phyloP scores from a whole-genome alignment of 2,113 vertebrate species.

The Rhizomys pruinosus region DNA sequence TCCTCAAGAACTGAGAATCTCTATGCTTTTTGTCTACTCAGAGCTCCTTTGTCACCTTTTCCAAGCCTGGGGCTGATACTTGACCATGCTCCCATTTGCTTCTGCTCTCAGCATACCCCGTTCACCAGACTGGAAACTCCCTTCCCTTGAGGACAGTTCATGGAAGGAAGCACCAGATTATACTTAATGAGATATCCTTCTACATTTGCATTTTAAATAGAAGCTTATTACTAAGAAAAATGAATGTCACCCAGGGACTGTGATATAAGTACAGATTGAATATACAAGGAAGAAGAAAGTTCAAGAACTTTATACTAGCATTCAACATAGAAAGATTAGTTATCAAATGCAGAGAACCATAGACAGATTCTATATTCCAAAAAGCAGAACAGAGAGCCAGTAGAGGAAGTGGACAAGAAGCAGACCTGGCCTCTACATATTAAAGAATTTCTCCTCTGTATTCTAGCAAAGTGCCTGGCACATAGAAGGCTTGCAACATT shows the following conservation, averaged over 20 bases:
- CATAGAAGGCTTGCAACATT: not conserved
- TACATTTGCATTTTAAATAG: constrained; percentile 53
- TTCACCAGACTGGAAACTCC: not conserved
- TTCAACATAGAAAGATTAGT: not conserved
- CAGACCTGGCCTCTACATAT: not conserved
- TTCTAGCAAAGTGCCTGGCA: not conserved
- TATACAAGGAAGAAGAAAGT: constrained; percentile 29
- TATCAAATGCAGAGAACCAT: not conserved
- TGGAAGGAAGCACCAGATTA: constrained; percentile 8
- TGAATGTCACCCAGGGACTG: constrained; percentile 35
- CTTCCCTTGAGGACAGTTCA: not conserved
- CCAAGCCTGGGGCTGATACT: not conserved
- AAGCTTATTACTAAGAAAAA: constrained; percentile 41
- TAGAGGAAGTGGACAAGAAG: not conserved
- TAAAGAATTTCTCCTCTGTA: not conserved
- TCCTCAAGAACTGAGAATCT: not conserved
- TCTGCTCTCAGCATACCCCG: constrained; percentile 8
- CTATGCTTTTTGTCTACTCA: not conserved
- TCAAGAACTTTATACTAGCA: constrained; percentile 4
- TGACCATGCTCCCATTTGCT: not conserved
- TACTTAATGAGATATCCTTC: not conserved
- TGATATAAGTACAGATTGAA: not conserved
- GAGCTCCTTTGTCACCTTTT: not conserved
- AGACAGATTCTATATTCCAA: not conserved
- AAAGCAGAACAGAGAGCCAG: not conserved